Conservation (phyloP, 2,888 invertebrate species). For the Polyommatus icarus region DNA sequence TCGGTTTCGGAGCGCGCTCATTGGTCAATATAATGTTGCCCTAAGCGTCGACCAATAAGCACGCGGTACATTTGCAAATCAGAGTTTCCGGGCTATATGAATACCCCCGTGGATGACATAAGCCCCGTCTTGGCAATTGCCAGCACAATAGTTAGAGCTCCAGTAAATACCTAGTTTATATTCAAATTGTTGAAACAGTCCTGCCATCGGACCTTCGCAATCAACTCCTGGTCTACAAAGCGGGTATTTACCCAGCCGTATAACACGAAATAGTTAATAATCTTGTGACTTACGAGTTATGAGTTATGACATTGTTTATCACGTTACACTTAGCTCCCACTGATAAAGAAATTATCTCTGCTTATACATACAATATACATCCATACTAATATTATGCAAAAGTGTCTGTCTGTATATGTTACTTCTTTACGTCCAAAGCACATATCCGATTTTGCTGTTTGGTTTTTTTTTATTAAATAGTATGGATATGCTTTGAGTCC, state of each 20-base stretch:
- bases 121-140: background rate
- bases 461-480: no score
- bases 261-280: slow-evolving; percentile 14
- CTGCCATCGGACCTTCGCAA: slow-evolving; percentile 37
- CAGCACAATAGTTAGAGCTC: slow-evolving; percentile 1
- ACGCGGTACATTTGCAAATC: background rate
- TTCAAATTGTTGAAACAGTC: slow-evolving; percentile 56
- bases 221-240: slow-evolving; percentile 35
- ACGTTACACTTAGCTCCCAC: background rate
- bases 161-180: slow-evolving; percentile 57
- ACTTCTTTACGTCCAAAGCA: no score
- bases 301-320: background rate
- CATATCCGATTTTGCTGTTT: no score
- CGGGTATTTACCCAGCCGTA: background rate
- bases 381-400: no score
- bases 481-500: no score
- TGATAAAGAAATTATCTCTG: background rate
- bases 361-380: no score
- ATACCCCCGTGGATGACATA: background rate
- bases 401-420: no score
- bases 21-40: background rate
- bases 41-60: background rate
- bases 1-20: background rate
- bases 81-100: background rate
- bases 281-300: background rate